Percentiles rank a stretch among this genome's conserved stretches.
Evolutionary conservation across 2,888 invertebrate genomes (phyloP).

Genomic region (Mythimna pallens): DNA sequence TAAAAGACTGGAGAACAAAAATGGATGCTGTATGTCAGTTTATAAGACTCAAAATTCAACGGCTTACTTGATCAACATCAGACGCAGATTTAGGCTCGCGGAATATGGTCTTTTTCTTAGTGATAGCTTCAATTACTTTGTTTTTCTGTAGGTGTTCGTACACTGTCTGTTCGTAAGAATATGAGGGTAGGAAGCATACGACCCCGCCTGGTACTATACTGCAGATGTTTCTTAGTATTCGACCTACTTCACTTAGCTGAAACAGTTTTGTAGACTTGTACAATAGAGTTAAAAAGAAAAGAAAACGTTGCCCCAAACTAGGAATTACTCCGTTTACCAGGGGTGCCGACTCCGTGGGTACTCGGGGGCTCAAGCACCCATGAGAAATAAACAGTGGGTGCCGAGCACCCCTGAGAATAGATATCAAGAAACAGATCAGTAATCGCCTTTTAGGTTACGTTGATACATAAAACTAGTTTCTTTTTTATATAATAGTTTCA

Average conservation of each 20-base stretch:
- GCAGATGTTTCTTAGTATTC: slow-evolving; percentile 94
- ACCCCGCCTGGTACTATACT: slow-evolving; percentile 96
- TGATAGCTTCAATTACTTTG: slow-evolving; percentile 92
- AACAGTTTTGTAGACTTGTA: background rate
- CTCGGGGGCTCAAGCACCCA: too few species aligned
- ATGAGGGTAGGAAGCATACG: slow-evolving; percentile 98
- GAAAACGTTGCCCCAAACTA: slow-evolving; percentile 88
- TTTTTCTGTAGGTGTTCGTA: slow-evolving; percentile 91
- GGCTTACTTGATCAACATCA: slow-evolving; percentile 93
- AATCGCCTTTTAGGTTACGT: too few species aligned
- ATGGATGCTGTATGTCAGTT: background rate
- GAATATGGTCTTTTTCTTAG: slow-evolving; percentile 93
- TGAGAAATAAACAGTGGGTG: too few species aligned
- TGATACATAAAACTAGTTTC: too few species aligned
- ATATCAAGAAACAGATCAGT: too few species aligned
- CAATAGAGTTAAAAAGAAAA: too few species aligned
- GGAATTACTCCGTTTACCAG: too few species aligned
- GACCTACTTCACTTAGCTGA: slow-evolving; percentile 94
- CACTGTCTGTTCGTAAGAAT: slow-evolving; percentile 95
- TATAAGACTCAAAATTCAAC: slow-evolving; percentile 6
- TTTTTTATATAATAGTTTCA: too few species aligned
- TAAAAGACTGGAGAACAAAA: background rate
- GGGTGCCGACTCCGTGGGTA: too few species aligned
- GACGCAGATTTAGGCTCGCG: slow-evolving; percentile 94
- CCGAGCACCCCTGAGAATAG: too few species aligned